phyloP scores from a whole-genome alignment of 2,113 vertebrate species.

The Lagopus muta region DNA sequence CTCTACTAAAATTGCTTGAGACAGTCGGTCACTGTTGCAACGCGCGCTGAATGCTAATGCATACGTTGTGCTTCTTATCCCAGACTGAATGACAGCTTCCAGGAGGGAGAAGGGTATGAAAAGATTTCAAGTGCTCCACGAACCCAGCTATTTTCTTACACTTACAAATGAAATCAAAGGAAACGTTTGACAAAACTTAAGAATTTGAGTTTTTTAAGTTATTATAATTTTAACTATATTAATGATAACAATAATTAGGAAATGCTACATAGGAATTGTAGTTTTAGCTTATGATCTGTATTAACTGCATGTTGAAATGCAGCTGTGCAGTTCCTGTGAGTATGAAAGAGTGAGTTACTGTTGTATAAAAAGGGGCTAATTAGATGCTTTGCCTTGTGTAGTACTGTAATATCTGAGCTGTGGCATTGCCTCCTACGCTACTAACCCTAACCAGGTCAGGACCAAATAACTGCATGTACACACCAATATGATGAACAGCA shows the following conservation, averaged over 20 bases:
- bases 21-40: neutral
- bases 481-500: no score
- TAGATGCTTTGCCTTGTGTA: neutral
- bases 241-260: neutral
- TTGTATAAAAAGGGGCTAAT: neutral
- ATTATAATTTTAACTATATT: neutral
- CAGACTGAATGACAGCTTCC: neutral
- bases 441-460: no score
- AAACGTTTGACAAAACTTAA: neutral
- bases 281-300: neutral
- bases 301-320: neutral
- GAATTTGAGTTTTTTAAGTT: fast-evolving
- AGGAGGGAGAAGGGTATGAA: neutral
- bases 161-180: neutral
- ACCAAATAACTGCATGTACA: no score
- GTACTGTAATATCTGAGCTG: neutral
- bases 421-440: no score
- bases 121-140: neutral
- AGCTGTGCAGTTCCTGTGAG: neutral
- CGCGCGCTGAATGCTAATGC: neutral
- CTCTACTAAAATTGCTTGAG: constrained; percentile 19
- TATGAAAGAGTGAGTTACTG: neutral
- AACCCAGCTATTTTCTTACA: neutral
- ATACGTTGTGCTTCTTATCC: neutral
- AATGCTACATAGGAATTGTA: neutral